Percentiles rank a stretch among this genome's conserved stretches.
phyloP scores from a whole-genome alignment of 1,140 invertebrate genomes.

The Drosophila nebulosa region DNA sequence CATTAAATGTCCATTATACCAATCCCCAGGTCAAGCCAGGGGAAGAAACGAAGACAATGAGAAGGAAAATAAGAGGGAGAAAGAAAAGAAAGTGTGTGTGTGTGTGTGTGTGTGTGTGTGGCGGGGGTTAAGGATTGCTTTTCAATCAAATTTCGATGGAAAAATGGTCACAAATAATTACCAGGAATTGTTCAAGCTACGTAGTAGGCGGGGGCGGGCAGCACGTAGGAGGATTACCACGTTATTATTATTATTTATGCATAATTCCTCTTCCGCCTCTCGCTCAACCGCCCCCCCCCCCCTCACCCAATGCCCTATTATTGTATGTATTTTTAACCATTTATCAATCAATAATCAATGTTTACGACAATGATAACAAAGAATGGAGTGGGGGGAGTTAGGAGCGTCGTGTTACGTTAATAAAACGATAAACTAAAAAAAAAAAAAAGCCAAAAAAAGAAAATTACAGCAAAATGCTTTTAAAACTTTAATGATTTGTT shows the following conservation, averaged over 20 bases:
- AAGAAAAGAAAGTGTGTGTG: too few species aligned
- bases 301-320: too few species aligned
- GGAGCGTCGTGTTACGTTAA: too few species aligned
- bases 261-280: too few species aligned
- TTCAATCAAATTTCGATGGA: not conserved
- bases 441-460: not conserved
- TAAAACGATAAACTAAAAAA: too few species aligned
- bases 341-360: not conserved
- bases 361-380: not conserved
- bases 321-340: not conserved
- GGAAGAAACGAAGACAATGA: not conserved
- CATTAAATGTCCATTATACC: conserved; percentile 55
- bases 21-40: not conserved
- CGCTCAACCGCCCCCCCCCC: too few species aligned
- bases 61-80: not conserved
- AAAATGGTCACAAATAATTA: not conserved
- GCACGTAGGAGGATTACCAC: not conserved
- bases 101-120: too few species aligned
- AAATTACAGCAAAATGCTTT: too few species aligned
- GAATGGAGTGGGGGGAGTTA: too few species aligned
- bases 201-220: too few species aligned
- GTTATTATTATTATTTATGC: not conserved
- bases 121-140: not conserved
- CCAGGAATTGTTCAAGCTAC: not conserved
- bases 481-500: too few species aligned